These are phyloP conservation scores for Podabrus alpinus DNA, from an alignment of 2,888 invertebrate genomes.

Conservation along the genomic window DNA sequence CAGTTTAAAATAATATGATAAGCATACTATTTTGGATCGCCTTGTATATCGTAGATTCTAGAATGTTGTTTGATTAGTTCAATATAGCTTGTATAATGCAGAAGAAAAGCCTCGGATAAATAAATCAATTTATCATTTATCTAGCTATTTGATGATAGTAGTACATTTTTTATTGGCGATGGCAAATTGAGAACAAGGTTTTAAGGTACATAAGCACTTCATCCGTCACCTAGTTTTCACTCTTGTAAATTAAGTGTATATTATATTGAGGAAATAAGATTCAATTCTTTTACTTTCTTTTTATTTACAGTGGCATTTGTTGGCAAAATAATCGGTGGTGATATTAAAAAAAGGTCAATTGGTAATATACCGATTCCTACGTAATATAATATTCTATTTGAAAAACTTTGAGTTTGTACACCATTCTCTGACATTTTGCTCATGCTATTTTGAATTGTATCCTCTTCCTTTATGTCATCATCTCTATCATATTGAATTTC, in stretches of 20 bases:
- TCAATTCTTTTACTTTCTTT: neutral
- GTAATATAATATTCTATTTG: neutral
- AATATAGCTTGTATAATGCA: neutral
- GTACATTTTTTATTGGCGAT: neutral
- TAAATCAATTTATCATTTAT: neutral
- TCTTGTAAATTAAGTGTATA: neutral
- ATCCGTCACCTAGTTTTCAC: neutral
- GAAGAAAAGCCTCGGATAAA: neutral
- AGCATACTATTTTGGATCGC: too few relatives aligned
- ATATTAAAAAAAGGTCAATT: neutral
- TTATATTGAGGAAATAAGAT: neutral
- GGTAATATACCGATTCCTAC: neutral
- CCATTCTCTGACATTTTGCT: neutral
- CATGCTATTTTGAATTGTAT: neutral
- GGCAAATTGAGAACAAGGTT: neutral
- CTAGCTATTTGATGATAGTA: neutral
- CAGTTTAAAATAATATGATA: too few relatives aligned
- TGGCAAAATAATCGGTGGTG: neutral
- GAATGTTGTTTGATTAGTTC: too few relatives aligned
- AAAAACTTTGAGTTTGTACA: neutral
- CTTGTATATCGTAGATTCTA: too few relatives aligned
- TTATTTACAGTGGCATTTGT: neutral
- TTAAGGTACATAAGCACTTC: neutral
- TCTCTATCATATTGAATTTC: neutral
- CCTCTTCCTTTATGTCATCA: neutral